Conservation (phyloP, 2,797 vertebrate species). For the Prunella strophiata region DNA sequence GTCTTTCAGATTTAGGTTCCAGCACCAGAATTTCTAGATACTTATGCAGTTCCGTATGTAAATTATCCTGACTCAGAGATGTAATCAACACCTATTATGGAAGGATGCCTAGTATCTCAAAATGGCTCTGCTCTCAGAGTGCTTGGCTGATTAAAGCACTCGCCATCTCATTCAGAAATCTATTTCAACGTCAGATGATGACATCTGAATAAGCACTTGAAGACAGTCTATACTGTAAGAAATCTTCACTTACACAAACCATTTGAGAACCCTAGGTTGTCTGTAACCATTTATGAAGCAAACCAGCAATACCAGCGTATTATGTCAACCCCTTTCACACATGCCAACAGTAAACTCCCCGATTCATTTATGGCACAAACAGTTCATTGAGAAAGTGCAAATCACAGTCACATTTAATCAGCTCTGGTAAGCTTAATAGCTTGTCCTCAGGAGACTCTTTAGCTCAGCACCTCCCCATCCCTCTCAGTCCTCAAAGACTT, state of each 20-base stretch:
- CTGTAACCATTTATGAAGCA: neutral
- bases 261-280: neutral
- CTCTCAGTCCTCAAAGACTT: neutral
- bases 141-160: neutral
- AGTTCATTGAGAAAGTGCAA: neutral
- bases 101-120: neutral
- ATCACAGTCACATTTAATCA: rapidly evolving
- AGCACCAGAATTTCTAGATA: neutral
- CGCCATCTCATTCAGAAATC: neutral
- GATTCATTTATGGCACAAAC: neutral
- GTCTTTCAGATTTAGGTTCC: neutral
- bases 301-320: neutral
- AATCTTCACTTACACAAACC: neutral
- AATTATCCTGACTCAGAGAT: neutral
- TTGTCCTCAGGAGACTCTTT: neutral
- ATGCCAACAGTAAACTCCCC: rapidly evolving
- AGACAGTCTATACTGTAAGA: neutral
- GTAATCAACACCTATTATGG: neutral
- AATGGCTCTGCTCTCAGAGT: neutral
- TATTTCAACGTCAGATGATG: neutral
- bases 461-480: neutral
- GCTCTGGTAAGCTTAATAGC: neutral
- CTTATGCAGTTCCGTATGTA: neutral
- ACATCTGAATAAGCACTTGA: neutral
- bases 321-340: neutral